Base-by-base conservation (phyloP, 2,888 invertebrate genomes). In the Stenoptilia bipunctidactyla region DNA sequence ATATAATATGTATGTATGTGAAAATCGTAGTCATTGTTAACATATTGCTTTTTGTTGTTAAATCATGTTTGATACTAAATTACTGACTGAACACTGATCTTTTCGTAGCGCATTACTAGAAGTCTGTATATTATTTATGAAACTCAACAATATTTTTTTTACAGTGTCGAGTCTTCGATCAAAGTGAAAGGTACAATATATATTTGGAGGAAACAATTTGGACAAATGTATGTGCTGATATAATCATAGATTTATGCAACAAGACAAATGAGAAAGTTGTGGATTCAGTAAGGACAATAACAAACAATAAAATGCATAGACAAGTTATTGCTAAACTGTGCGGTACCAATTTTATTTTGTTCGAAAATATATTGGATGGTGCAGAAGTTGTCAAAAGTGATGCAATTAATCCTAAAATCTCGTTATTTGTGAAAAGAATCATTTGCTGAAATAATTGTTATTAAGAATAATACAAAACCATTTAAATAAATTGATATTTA, bases 101-200 rank as follows among this genome's bases (percentile, higher is more conserved):
- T n/a, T n/a, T n/a, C n/a, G n/a, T n/a, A n/a, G n/a, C n/a, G n/a
- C n/a, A n/a, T n/a, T n/a, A n/a, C n/a, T n/a, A n/a, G n/a, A n/a
- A n/a, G n/a, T n/a, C n/a, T n/a, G n/a, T n/a, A n/a, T n/a, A n/a
- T n/a, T n/a, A n/a, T n/a, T n/a, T n/a, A n/a, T n/a, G n/a, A n/a
- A n/a, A n/a, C n/a, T n/a, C n/a, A n/a, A n/a, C 9, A 25, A 25
- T 25, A 25, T 25, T 30, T 13, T 38, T 42, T 27, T 63, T 72
- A 35, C 72, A 87, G 83, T 84, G 80, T 37, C 72, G 88, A 52
- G 86, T 89, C 0, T 90, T 90, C 61, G 89, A 90, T 48, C 85
- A 87, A 53, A 88, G 87, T 44, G 89, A 89, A 53, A 70, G 82
- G 44, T 88, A 89, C 66, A 90, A 89, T 56, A 73, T 82, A 34